Evolutionary conservation across 1,140 invertebrate genomes (phyloP).

Genomic region (Campoletis sonorensis): DNA sequence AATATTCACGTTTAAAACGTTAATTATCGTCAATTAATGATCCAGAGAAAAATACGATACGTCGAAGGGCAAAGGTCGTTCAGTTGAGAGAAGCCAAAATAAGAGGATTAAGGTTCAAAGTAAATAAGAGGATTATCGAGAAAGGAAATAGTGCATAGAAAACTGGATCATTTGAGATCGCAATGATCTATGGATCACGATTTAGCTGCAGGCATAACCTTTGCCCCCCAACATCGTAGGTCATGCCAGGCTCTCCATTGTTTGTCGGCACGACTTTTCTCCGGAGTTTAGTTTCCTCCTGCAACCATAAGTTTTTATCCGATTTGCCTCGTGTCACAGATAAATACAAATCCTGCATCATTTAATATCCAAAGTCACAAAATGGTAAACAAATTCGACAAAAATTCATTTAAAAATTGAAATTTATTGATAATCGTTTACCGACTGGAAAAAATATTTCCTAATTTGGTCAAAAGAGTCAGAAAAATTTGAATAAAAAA

Average conservation of each 20-base stretch:
- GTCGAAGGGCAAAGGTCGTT: slow-evolving; percentile 17
- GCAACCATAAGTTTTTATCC: slow-evolving; percentile 26
- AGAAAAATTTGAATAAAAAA: no score
- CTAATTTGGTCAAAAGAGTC: no score
- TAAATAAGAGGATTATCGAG: slow-evolving; percentile 27
- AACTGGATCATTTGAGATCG: slow-evolving; percentile 56
- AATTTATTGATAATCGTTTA: no score
- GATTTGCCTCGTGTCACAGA: slow-evolving; percentile 41
- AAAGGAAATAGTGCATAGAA: slow-evolving; percentile 33
- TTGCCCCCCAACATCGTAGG: slow-evolving; percentile 46
- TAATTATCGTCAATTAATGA: slow-evolving; percentile 11
- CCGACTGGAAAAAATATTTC: no score
- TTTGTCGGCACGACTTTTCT: slow-evolving; percentile 36
- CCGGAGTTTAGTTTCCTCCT: slow-evolving; percentile 1
- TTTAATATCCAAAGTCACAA: not conserved
- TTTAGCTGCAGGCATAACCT: slow-evolving; percentile 52
- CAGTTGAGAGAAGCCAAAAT: not conserved
- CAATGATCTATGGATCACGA: slow-evolving; percentile 65
- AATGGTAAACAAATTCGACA: no score
- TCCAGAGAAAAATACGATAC: not conserved
- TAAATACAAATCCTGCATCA: slow-evolving; percentile 20
- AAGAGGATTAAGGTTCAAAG: not conserved
- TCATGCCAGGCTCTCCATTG: slow-evolving; percentile 24
- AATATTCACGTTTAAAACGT: no score
- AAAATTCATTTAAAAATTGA: no score